These are phyloP conservation scores for Sarcophilus harrisii DNA, from an alignment of 2,797 vertebrate species.

Conservation along the genomic window DNA sequence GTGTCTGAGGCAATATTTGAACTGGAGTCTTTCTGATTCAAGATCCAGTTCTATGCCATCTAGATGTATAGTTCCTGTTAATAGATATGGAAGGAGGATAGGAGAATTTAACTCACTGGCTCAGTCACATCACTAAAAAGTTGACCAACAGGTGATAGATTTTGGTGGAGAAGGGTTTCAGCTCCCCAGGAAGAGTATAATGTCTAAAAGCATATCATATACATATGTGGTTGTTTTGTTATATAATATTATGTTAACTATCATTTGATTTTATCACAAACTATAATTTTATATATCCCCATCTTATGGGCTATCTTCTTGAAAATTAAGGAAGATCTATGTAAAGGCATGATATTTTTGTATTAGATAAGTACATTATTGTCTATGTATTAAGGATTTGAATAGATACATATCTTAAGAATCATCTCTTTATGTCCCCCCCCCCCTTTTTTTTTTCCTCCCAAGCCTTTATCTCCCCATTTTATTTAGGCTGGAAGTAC, in stretches of 20 bases:
- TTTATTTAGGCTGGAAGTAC: not conserved
- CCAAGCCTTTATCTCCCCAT: not conserved
- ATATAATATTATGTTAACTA: not conserved
- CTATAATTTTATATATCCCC: not conserved
- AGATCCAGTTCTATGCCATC: not conserved
- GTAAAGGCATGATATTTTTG: not conserved
- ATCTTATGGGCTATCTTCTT: not conserved
- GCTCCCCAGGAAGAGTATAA: too few species aligned
- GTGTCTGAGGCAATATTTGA: not conserved
- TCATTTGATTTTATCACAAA: not conserved
- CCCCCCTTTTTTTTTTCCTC: rapidly evolving
- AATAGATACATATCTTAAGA: not conserved
- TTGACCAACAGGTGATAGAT: not conserved
- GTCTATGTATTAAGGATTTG: not conserved
- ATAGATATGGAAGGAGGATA: not conserved
- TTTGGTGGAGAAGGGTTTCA: not conserved
- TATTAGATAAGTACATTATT: not conserved
- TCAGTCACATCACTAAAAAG: not conserved
- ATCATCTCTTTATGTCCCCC: not conserved
- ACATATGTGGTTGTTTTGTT: not conserved
- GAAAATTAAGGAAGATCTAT: not conserved
- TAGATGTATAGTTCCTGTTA: not conserved
- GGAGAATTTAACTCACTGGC: not conserved
- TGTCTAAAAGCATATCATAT: not conserved
- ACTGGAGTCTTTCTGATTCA: not conserved